phyloP scores from a whole-genome alignment of 2,888 invertebrate genomes.

The Limenitis camilla region DNA sequence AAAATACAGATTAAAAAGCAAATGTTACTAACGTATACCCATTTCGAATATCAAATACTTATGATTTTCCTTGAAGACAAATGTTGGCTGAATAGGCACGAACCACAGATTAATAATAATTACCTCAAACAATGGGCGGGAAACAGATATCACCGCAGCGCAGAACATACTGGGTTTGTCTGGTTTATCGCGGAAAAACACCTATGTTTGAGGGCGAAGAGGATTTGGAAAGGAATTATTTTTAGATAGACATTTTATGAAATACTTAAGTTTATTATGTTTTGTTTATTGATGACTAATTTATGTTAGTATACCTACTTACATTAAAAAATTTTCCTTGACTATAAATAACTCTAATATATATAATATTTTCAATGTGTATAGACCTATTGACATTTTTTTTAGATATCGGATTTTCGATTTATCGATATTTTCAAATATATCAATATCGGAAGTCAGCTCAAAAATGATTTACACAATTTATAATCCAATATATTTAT shows the following conservation, averaged over 20 bases:
- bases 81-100: background rate
- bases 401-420: too few relatives aligned
- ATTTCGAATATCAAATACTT: background rate
- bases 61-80: background rate
- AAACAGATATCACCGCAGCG: constrained; percentile 31
- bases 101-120: constrained; percentile 25
- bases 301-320: too few relatives aligned
- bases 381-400: too few relatives aligned
- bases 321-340: too few relatives aligned
- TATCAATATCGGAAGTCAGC: too few relatives aligned
- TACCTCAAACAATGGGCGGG: constrained; percentile 48
- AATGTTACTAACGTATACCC: background rate
- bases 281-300: too few relatives aligned
- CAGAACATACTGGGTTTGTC: constrained; percentile 11
- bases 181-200: constrained; percentile 6
- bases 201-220: background rate
- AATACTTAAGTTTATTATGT: background rate
- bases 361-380: too few relatives aligned
- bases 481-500: too few relatives aligned
- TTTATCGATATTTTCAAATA: too few relatives aligned
- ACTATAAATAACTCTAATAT: too few relatives aligned
- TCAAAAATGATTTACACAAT: too few relatives aligned
- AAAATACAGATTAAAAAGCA: too few relatives aligned
- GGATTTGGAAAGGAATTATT: background rate
- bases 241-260: background rate